Evolutionary conservation across 2,113 vertebrate species (phyloP).

Genomic region (Onychostoma macrolepis): DNA sequence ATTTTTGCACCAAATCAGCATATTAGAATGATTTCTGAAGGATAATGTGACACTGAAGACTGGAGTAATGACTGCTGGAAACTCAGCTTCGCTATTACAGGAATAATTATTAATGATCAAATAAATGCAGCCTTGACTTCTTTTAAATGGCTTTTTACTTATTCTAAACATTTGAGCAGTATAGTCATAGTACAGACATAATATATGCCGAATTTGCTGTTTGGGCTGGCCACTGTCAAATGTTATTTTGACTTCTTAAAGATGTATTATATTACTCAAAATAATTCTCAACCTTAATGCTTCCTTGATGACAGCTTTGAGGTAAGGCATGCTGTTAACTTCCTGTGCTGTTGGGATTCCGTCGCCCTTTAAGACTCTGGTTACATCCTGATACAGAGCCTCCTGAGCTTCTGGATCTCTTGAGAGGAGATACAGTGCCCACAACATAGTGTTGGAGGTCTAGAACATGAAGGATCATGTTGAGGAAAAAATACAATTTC

Average conservation of each 20-base stretch:
- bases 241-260: not conserved
- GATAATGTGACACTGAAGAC: too few species aligned
- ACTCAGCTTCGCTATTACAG: too few species aligned
- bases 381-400: constrained; percentile 82
- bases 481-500: not conserved
- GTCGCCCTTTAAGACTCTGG: constrained; percentile 63
- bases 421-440: constrained; percentile 87
- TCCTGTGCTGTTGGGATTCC: constrained; percentile 78
- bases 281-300: constrained; percentile 79
- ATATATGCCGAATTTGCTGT: not conserved
- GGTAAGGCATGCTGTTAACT: constrained; percentile 81
- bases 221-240: not conserved
- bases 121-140: too few species aligned
- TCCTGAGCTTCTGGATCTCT: constrained; percentile 76
- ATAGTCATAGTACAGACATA: not conserved
- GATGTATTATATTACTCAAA: not conserved
- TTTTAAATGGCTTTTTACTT: not conserved
- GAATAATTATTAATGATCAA: too few species aligned
- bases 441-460: constrained; percentile 91
- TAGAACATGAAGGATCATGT: constrained; percentile 57
- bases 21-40: too few species aligned
- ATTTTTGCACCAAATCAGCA: too few species aligned
- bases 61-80: too few species aligned
- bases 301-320: constrained; percentile 89
- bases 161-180: not conserved